A percentile compares a stretch with the other conserved stretches of the same genome.
phyloP scores from a whole-genome alignment of 2,113 vertebrate genomes.

The Thomomys bottae region DNA sequence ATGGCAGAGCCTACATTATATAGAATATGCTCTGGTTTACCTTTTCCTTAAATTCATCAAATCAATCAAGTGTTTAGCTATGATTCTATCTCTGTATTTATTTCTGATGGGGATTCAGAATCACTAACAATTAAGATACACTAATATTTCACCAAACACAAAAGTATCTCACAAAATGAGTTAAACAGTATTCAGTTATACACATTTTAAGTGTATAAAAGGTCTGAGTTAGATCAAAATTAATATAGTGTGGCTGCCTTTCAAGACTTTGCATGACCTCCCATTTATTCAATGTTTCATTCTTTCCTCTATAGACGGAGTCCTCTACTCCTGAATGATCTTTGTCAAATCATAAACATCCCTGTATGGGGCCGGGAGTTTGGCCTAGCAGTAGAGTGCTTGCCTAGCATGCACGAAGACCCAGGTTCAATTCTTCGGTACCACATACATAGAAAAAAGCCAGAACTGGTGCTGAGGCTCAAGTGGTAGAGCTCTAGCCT shows the following conservation, averaged over 20 bases:
- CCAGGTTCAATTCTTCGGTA: too few species aligned
- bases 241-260: background rate
- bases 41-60: background rate
- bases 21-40: background rate
- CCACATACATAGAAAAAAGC: too few species aligned
- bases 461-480: too few species aligned
- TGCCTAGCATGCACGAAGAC: too few species aligned
- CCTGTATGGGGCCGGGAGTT: too few species aligned
- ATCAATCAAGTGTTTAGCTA: background rate
- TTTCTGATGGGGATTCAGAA: slow-evolving; percentile 2
- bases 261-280: background rate
- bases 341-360: background rate
- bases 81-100: background rate
- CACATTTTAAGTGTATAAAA: background rate
- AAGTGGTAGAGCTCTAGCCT: too few species aligned
- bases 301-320: background rate
- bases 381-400: too few species aligned
- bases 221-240: background rate
- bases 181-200: background rate
- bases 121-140: background rate
- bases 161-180: background rate
- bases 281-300: background rate
- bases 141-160: slow-evolving; percentile 2
- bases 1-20: background rate
- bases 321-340: background rate